Evolutionary conservation across 2,888 invertebrate species (phyloP).

Genomic region (Sinhomidia bicolor): DNA sequence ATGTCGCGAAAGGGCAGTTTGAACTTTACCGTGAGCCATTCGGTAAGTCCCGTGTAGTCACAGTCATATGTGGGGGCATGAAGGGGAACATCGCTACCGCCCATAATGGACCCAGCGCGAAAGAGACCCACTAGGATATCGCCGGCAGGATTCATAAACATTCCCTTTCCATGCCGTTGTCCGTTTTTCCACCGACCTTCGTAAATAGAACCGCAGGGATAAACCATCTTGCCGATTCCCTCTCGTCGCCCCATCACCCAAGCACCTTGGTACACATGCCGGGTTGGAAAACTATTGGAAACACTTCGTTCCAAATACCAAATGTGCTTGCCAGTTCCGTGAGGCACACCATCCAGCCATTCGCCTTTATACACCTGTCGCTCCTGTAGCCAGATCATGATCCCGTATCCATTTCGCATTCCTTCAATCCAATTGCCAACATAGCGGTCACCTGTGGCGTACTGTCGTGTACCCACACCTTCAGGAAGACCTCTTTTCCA

Average conservation of each 20-base stretch:
- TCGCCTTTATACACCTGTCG: slow-evolving; percentile 78
- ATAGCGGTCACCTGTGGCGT: slow-evolving; percentile 72
- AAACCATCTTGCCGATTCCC: slow-evolving; percentile 78
- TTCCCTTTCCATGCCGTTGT: slow-evolving; percentile 75
- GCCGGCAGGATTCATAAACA: slow-evolving; percentile 76
- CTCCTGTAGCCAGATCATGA: slow-evolving; percentile 78
- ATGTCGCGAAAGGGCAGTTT: slow-evolving; percentile 31
- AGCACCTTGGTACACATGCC: slow-evolving; percentile 71
- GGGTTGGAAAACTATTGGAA: slow-evolving; percentile 63
- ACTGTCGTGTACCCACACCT: slow-evolving; percentile 73
- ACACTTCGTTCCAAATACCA: slow-evolving; percentile 75
- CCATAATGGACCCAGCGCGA: slow-evolving; percentile 69
- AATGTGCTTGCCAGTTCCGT: slow-evolving; percentile 75
- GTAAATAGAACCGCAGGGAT: slow-evolving; percentile 77
- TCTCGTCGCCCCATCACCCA: slow-evolving; percentile 75
- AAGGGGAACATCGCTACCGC: slow-evolving; percentile 73
- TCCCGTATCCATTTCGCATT: slow-evolving; percentile 74
- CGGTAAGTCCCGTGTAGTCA: slow-evolving; percentile 69
- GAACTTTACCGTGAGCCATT: slow-evolving; percentile 66
- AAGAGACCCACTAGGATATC: slow-evolving; percentile 74
- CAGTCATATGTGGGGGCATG: slow-evolving; percentile 76
- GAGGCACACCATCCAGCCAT: slow-evolving; percentile 74
- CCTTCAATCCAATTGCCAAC: slow-evolving; percentile 76
- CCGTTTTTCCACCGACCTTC: slow-evolving; percentile 78
- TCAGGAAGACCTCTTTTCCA: slow-evolving; percentile 75